phyloP scores from a whole-genome alignment of 2,113 vertebrate species.

The Ceuthmochares aereus region DNA sequence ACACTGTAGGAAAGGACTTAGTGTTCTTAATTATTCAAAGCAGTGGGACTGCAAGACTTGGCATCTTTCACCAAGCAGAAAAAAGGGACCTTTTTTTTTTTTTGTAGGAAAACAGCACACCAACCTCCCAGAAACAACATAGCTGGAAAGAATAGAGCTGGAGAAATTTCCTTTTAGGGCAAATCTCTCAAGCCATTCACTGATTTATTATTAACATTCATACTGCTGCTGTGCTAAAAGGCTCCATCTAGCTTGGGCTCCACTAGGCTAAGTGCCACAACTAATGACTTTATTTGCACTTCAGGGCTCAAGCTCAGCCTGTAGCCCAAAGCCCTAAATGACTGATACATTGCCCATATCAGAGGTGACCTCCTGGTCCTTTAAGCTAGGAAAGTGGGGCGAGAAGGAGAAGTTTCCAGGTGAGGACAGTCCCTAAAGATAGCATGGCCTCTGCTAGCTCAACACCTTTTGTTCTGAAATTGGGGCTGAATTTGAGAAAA shows the following conservation, averaged over 20 bases:
- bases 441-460: background rate
- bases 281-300: background rate
- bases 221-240: conserved; percentile 27
- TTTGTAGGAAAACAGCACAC: conserved; percentile 22
- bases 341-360: background rate
- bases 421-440: background rate
- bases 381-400: background rate
- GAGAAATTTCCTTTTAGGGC: conserved; percentile 60
- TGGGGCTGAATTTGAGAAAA: background rate
- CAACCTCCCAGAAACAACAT: conserved; percentile 37
- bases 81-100: background rate
- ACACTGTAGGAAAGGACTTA: conserved; percentile 32
- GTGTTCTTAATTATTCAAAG: conserved; percentile 48
- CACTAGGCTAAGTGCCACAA: background rate
- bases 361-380: background rate
- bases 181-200: conserved; percentile 37
- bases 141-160: conserved; percentile 18
- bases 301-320: background rate
- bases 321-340: background rate
- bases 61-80: background rate
- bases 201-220: conserved; percentile 56
- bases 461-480: background rate
- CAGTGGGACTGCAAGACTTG: conserved; percentile 24
- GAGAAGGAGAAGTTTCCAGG: background rate
- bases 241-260: background rate